Evolutionary conservation across 2,113 vertebrate genomes (phyloP).

Genomic region (Marmota flaviventris): DNA sequence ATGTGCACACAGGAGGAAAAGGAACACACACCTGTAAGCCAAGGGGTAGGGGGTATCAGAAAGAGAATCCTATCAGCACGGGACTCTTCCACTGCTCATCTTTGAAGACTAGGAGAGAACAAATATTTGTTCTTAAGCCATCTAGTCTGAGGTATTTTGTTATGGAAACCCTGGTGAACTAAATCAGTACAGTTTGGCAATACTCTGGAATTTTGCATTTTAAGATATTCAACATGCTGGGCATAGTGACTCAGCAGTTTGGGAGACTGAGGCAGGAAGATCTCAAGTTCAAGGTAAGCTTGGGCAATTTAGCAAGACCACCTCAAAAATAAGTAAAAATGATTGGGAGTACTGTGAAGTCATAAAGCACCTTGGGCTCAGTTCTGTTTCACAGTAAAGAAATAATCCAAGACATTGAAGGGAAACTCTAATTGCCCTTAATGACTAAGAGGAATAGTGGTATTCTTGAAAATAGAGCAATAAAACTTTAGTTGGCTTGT

Average conservation of each 20-base stretch:
- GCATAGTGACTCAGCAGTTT: too few species aligned
- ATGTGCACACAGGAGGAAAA: background rate
- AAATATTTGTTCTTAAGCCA: background rate
- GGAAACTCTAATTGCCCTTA: background rate
- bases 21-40: rapidly evolving
- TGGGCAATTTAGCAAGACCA: too few species aligned
- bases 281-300: too few species aligned
- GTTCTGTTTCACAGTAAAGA: too few species aligned
- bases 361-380: too few species aligned
- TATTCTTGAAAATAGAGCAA: background rate
- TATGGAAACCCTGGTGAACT: background rate
- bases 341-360: too few species aligned
- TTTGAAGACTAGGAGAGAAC: background rate
- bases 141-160: background rate
- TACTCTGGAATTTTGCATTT: background rate
- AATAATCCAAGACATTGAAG: background rate
- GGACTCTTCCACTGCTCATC: background rate
- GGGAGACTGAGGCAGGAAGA: too few species aligned
- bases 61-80: background rate
- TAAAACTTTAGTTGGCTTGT: background rate
- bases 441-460: background rate
- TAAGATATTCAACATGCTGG: background rate
- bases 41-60: too few species aligned
- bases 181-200: background rate
- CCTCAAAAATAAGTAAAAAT: too few species aligned